Evolutionary conservation across 2,797 vertebrate species (phyloP).

Genomic region (Sebastes variabilis): DNA sequence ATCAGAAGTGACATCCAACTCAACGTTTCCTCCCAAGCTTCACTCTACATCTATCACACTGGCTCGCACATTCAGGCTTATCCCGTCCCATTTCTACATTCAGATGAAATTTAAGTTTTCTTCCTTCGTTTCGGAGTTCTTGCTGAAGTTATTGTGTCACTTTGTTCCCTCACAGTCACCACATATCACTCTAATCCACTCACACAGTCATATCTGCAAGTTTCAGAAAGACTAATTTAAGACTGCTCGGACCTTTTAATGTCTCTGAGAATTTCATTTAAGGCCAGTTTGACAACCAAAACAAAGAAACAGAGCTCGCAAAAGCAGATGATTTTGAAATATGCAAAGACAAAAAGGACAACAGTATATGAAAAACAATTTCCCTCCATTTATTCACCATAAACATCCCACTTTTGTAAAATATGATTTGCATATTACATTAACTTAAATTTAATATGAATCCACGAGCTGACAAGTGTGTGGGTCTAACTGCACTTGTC

Average conservation of each 20-base stretch:
- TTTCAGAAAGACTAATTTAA: slow-evolving; percentile 7
- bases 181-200: slow-evolving; percentile 7
- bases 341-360: neutral
- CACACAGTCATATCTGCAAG: neutral
- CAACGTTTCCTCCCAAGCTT: neutral
- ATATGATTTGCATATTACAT: neutral
- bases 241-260: neutral
- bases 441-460: neutral
- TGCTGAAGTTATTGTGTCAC: neutral
- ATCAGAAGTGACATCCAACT: slow-evolving; percentile 27
- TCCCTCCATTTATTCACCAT: neutral
- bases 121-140: neutral
- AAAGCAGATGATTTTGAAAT: neutral
- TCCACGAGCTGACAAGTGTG: neutral
- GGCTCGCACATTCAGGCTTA: neutral
- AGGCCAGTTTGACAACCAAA: neutral
- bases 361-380: neutral
- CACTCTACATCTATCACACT: slow-evolving; percentile 1
- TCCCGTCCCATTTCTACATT: neutral
- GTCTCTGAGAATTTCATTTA: neutral
- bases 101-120: neutral
- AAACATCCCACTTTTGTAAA: neutral
- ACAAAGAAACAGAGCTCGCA: neutral
- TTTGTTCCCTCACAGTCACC: slow-evolving; percentile 4
- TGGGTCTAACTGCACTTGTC: neutral